Evolutionary conservation across 2,113 vertebrate species (phyloP), one percentile per base, ranked within the genome.

Genomic region (Nipponia nippon): DNA sequence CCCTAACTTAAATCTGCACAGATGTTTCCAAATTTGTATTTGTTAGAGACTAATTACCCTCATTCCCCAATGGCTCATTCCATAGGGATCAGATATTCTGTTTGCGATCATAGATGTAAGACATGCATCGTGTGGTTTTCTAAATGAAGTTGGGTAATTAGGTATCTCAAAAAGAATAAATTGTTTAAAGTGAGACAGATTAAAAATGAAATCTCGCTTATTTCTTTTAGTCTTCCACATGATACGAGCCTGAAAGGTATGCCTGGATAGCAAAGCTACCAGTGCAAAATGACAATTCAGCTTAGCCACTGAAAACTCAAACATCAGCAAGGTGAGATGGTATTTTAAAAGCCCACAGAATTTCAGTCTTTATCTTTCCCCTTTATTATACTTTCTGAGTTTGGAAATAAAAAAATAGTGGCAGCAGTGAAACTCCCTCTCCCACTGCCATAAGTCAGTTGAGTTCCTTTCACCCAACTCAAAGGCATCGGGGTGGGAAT

Each of bases 21-120:
- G 95, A 96, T 96, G 91, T 94, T 97, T 96, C 93, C 95, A 96
- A 89, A 97, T 96, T 87, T 95, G 71, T 97, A 88, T 95, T 96
- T 96, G 91, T 96, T 96, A 97, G 83, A 96, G 86, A 93, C 84
- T 94, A 97, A 98, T 97, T 95, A 83, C 71, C 59, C 50, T 59
- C 67, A 75, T 61, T 96, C 93, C 93, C 95, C 36, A 8, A 16
- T 58, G 93, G 71, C 86, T 95, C 50, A 9, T 76, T 90, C 95
- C 86, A 29, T 1, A 27, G 92, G 93, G 94, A 97, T 95, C 81
- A 85, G 83, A 88, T 27, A 8, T 3, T 67, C 81, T 0, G 2
- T 86, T 93, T 95, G 85, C 10, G 2, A 84, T 75, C 61, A 22
- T 49, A 94, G 86, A 71, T n/a, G 65, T 81, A 94, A n/a, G 50